Evolutionary conservation across 2,888 invertebrate genomes (phyloP).

Genomic region (Eupithecia abbreviata): DNA sequence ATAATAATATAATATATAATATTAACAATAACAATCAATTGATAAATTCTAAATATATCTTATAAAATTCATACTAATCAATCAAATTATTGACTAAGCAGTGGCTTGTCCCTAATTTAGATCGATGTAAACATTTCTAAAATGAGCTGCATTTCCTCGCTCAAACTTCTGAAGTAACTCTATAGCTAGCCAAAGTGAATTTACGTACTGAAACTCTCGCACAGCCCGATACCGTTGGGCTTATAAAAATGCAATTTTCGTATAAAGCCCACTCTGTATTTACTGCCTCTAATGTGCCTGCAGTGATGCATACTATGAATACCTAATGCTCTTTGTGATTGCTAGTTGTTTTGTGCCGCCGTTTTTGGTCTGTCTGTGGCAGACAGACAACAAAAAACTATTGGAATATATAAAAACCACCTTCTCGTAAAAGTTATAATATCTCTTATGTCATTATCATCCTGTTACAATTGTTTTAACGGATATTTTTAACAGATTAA

Average conservation of each 20-base stretch:
- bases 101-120: not conserved
- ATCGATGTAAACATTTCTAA: not conserved
- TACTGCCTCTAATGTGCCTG: slow-evolving; percentile 66
- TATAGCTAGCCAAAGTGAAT: slow-evolving; percentile 30
- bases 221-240: slow-evolving; percentile 61
- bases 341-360: slow-evolving; percentile 58
- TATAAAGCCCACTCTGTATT: slow-evolving; percentile 67
- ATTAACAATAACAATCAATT: too few species aligned
- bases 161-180: not conserved
- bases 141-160: not conserved
- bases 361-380: slow-evolving; percentile 41
- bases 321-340: slow-evolving; percentile 66
- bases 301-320: slow-evolving; percentile 73
- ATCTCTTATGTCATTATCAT: not conserved
- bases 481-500: not conserved
- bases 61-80: too few species aligned
- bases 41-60: too few species aligned
- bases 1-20: too few species aligned
- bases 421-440: not conserved
- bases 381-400: slow-evolving; percentile 22
- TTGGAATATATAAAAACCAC: not conserved
- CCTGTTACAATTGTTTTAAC: not conserved
- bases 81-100: not conserved
- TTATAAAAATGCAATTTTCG: slow-evolving; percentile 77
- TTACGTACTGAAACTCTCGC: slow-evolving; percentile 43